Percentiles rank a stretch among this genome's conserved stretches.
Evolutionary conservation across 2,113 vertebrate species (phyloP).

Genomic region (Pavo muticus): DNA sequence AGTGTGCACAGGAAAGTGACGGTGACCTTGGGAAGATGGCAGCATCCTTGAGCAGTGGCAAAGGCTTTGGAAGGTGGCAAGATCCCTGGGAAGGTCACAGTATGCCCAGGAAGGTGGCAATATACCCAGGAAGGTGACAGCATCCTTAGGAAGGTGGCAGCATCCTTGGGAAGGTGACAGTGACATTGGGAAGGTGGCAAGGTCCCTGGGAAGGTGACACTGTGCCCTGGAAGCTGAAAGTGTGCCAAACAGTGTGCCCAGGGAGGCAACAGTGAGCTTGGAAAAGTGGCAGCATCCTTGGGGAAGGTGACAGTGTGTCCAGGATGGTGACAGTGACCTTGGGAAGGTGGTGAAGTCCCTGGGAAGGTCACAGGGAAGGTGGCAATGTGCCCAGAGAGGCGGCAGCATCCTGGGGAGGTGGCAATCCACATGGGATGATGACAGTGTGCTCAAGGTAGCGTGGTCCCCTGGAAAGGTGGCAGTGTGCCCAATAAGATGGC

Average conservation of each 20-base stretch:
- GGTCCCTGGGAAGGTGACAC: not conserved
- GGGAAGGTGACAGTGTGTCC: too few relatives aligned
- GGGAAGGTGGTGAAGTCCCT: too few relatives aligned
- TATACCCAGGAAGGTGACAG: not conserved
- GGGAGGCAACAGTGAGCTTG: not conserved
- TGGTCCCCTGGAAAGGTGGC: too few relatives aligned
- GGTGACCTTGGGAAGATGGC: accelerated
- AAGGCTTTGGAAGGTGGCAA: too few relatives aligned
- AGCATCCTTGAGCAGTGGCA: not conserved
- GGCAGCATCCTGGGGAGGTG: not conserved
- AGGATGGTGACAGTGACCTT: not conserved
- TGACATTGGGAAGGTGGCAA: too few relatives aligned
- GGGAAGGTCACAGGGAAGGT: not conserved
- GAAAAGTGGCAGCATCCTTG: not conserved
- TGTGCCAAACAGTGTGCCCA: not conserved
- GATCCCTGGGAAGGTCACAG: too few relatives aligned
- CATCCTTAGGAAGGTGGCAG: not conserved
- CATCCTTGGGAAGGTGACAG: not conserved
- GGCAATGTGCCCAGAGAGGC: too few relatives aligned
- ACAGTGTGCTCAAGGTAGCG: too few relatives aligned
- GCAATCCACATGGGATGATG: too few relatives aligned
- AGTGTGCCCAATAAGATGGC: not conserved
- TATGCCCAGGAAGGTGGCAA: not conserved
- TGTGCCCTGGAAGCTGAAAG: not conserved
- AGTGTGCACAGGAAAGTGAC: accelerated